Base-by-base conservation (phyloP, 2,888 invertebrate genomes). In the Congeria kusceri region DNA sequence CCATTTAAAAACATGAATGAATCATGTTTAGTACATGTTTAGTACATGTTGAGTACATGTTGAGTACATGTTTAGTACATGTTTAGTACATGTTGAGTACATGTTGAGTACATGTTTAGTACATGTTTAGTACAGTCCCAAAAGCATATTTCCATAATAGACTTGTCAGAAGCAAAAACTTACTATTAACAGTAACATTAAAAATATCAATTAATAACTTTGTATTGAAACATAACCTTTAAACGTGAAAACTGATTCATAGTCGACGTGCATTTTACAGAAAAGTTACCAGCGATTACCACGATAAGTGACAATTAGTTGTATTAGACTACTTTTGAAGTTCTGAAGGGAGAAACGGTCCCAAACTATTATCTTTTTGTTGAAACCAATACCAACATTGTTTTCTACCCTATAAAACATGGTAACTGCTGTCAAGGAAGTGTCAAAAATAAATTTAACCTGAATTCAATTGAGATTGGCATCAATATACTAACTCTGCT, bases 361-460 rank as follows among this genome's bases (percentile, higher is more conserved):
- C 15, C 32, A 32, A 32, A 32, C 32, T 39, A 39, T 39, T 39
- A 7, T 39, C 39, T 39, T 39, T 39, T 39, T 39, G 9, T 39
- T 39, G 39, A 39, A 39, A 39, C 39, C 39, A 13, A 13, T 39
- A 62, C 70, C 69, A 73, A 70, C 65, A 56, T 73, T 61, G n/a
- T 72, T 72, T 73, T 68, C 56, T 72, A 72, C 66, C 27, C 73
- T 65, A 73, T 78, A 78, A 78, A 78, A 59, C 49, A 46, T 32
- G 67, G 44, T 74, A 67, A 74, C 53, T 44, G 27, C 57, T 64
- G 73, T 70, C 73, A 68, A 44, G 32, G 25, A 56, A 47, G 65
- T 69, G 73, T 78, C 64, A 70, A 66, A 73, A 53, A 65, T 49
- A 74, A 78, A 53, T 53, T 25, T 53, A 23, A 53, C 1, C 53